Percentiles rank a stretch among this genome's conserved stretches.
phyloP scores from a whole-genome alignment of 2,888 invertebrate genomes.

The Salpingus planirostris region DNA sequence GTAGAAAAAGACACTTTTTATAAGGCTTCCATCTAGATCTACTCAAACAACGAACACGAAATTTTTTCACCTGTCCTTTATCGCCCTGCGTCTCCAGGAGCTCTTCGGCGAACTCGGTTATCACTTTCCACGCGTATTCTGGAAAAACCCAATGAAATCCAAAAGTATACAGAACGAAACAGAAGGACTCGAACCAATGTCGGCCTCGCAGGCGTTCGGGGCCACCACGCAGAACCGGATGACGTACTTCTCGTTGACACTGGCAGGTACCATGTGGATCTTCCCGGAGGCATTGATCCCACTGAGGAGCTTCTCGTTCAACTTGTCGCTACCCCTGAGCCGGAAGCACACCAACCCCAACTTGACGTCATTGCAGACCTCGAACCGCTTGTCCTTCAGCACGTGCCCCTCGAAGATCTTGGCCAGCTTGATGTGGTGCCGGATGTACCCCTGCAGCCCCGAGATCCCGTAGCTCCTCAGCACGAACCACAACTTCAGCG shows the following conservation, averaged over 20 bases:
- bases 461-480: slow-evolving; percentile 88
- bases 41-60: too few relatives aligned
- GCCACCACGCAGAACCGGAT: slow-evolving; percentile 92
- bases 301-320: slow-evolving; percentile 87
- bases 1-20: too few relatives aligned
- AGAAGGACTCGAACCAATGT: slow-evolving; percentile 52
- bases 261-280: slow-evolving; percentile 94
- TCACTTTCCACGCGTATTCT: slow-evolving; percentile 81
- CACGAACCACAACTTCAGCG: slow-evolving; percentile 97
- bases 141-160: slow-evolving; percentile 18
- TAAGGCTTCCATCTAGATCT: too few relatives aligned
- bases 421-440: slow-evolving; percentile 83
- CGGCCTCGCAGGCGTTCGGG: slow-evolving; percentile 77
- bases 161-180: slow-evolving; percentile 6
- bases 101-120: slow-evolving; percentile 71
- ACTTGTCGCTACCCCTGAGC: slow-evolving; percentile 64
- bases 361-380: slow-evolving; percentile 89
- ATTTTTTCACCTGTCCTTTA: slow-evolving; percentile 50
- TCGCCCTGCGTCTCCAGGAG: slow-evolving; percentile 60
- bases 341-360: slow-evolving; percentile 89
- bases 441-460: slow-evolving; percentile 86
- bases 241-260: slow-evolving; percentile 80
- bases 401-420: slow-evolving; percentile 81
- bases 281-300: slow-evolving; percentile 91
- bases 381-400: slow-evolving; percentile 73